Evolutionary conservation across 2,113 vertebrate species (phyloP).

Genomic region (Clarias gariepinus): DNA sequence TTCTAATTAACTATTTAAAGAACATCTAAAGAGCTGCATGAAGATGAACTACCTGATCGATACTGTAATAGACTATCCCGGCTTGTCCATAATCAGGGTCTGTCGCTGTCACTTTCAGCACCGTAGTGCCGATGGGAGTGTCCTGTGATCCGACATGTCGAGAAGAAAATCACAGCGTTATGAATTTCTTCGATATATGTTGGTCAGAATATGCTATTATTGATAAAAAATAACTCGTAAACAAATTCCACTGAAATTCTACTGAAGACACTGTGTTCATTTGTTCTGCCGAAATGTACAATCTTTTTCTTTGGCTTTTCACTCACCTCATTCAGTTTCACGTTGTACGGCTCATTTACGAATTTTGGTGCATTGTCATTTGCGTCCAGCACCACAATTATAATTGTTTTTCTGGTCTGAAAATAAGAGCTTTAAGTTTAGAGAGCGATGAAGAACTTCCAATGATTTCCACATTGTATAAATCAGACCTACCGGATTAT

Average conservation of each 20-base stretch:
- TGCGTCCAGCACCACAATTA: conserved; percentile 63
- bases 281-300: neutral
- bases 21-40: neutral
- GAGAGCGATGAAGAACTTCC: neutral
- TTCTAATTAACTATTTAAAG: no score
- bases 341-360: conserved; percentile 56
- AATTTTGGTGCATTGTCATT: conserved; percentile 82
- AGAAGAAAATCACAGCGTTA: neutral
- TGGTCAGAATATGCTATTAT: neutral
- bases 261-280: neutral
- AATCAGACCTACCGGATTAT: conserved; percentile 30
- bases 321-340: conserved; percentile 72
- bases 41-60: conserved; percentile 60
- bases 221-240: neutral
- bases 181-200: neutral
- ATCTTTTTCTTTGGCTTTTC: neutral
- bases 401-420: neutral
- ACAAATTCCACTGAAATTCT: no score
- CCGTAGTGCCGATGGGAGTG: accelerated
- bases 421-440: conserved; percentile 41
- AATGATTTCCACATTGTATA: neutral
- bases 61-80: conserved; percentile 55
- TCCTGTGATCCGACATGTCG: conserved; percentile 53
- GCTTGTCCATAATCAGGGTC: conserved; percentile 53
- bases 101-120: conserved; percentile 54